A percentile compares a stretch with the other conserved stretches of the same genome.
Conservation (phyloP, 2,797 vertebrate genomes). For the Galaxias olidus region DNA sequence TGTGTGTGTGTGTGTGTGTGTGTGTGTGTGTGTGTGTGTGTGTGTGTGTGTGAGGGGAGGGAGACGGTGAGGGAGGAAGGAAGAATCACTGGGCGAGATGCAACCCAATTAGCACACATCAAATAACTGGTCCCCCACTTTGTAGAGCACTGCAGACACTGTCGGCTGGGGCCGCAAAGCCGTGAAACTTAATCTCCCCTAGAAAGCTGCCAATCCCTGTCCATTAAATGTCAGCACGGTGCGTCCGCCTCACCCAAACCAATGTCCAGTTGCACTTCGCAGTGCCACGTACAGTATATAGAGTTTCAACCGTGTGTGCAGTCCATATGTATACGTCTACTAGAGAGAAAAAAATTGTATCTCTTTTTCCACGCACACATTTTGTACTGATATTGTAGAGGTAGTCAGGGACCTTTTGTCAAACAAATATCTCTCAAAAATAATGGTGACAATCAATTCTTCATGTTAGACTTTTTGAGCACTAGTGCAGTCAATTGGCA, state of each 20-base stretch:
- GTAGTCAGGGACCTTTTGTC: slow-evolving; percentile 63
- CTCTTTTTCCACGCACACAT: slow-evolving; percentile 7
- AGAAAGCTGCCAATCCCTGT: background rate
- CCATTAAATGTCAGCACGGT: too few relatives aligned
- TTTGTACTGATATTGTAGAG: slow-evolving; percentile 14
- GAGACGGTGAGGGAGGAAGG: background rate
- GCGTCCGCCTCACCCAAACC: too few relatives aligned
- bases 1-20: slow-evolving; percentile 7
- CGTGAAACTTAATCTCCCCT: background rate
- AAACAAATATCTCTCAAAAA: slow-evolving; percentile 55
- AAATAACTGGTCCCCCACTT: slow-evolving; percentile 6
- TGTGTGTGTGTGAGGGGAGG: slow-evolving; percentile 18
- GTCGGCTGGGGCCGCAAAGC: too few relatives aligned
- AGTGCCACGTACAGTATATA: too few relatives aligned
- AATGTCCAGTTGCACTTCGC: too few relatives aligned
- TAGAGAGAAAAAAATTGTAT: too few relatives aligned
- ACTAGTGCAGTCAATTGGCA: slow-evolving; percentile 34
- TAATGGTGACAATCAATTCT: slow-evolving; percentile 76
- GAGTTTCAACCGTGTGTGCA: too few relatives aligned
- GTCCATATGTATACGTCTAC: too few relatives aligned
- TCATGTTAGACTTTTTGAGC: slow-evolving; percentile 48
- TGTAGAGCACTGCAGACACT: too few relatives aligned
- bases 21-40: slow-evolving; percentile 23
- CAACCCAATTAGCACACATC: slow-evolving; percentile 16
- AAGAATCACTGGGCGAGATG: slow-evolving; percentile 2